Evolutionary conservation across 1,140 invertebrate species (phyloP).

Genomic region (Ptiloglossa arizonensis): DNA sequence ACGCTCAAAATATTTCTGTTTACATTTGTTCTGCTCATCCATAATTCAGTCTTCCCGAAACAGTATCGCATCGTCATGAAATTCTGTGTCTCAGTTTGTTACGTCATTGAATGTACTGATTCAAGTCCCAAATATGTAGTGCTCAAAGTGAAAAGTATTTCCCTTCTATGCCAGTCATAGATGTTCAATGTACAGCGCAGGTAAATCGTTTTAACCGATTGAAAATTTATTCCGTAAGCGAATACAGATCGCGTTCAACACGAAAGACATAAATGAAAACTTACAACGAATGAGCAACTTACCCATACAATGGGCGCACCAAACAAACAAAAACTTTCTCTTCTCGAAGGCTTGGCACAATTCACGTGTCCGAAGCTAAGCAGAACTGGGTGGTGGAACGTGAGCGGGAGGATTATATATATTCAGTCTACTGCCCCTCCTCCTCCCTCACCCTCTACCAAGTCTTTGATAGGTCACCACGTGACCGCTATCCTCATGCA

Average conservation of each 20-base stretch:
- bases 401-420: slow-evolving; percentile 64
- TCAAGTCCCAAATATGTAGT: slow-evolving; percentile 3
- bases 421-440: slow-evolving; percentile 1
- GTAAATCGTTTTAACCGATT: neutral
- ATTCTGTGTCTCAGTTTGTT: neutral
- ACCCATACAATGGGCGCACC: slow-evolving; percentile 82
- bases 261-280: neutral
- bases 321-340: slow-evolving; percentile 81
- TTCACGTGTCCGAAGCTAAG: slow-evolving; percentile 72
- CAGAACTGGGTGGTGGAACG: slow-evolving; percentile 69
- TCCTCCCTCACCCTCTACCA: neutral
- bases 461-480: slow-evolving; percentile 46
- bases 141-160: slow-evolving; percentile 17
- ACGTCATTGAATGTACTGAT: neutral
- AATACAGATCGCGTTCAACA: neutral
- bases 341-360: slow-evolving; percentile 58
- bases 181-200: neutral
- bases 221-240: neutral
- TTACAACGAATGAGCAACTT: slow-evolving; percentile 52
- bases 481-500: slow-evolving; percentile 46
- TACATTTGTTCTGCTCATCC: neutral
- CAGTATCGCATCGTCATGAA: neutral
- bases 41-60: neutral
- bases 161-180: slow-evolving; percentile 1
- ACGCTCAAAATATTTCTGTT: slow-evolving; percentile 20